Percentiles rank a stretch among this genome's conserved stretches.
Conservation (phyloP, 1,140 invertebrate species). For the Tetramorium simillimum region DNA sequence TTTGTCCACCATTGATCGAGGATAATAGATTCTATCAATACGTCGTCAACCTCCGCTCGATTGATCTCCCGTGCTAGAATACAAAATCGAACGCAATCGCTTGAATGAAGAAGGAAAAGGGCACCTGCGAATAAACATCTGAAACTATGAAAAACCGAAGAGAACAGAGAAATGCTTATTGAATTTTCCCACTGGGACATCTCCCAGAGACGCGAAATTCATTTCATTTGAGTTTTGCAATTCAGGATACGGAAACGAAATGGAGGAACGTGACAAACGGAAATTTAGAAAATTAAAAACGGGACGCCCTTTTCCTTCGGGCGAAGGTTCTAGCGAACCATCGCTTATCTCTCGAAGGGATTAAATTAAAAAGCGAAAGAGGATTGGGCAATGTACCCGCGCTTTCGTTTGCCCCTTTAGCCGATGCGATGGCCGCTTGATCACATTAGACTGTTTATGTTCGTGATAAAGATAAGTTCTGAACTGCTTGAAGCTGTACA, state of each 20-base stretch:
- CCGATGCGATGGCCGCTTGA: constrained; percentile 30
- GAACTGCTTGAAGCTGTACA: constrained; percentile 32
- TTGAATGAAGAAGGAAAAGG: constrained; percentile 10
- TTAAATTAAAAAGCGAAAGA: constrained; percentile 50
- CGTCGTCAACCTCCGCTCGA: constrained; percentile 8
- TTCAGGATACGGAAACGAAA: not conserved
- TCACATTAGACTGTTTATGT: constrained; percentile 14
- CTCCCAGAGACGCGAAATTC: not conserved
- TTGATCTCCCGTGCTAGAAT: constrained; percentile 32
- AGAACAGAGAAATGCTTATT: not conserved
- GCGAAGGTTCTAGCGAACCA: not conserved
- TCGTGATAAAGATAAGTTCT: constrained; percentile 6
- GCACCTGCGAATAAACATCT: not conserved
- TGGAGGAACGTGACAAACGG: not conserved
- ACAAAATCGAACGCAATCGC: constrained; percentile 33
- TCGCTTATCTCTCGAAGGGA: constrained; percentile 5
- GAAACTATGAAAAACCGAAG: not conserved
- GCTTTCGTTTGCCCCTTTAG: constrained; percentile 41
- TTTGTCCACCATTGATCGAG: not conserved
- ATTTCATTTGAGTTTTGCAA: not conserved
- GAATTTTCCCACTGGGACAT: not conserved
- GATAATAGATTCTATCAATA: not conserved
- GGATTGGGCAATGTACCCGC: constrained; percentile 50
- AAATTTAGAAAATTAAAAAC: not conserved
- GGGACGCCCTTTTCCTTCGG: not conserved